Evolutionary conservation across 2,888 invertebrate genomes (phyloP).

Genomic region (Dioctria linearis): DNA sequence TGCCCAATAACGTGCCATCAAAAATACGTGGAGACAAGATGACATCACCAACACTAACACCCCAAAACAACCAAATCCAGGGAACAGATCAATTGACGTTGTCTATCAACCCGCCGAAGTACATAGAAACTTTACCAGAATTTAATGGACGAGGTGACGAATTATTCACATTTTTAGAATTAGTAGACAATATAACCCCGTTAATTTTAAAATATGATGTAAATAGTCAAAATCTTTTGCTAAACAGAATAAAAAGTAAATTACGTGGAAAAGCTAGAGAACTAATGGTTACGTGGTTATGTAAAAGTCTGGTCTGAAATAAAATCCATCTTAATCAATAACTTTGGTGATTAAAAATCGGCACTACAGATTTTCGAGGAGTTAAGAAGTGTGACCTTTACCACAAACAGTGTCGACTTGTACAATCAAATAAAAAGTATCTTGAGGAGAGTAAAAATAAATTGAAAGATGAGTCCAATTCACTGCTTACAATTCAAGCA

Average conservation of each 20-base stretch:
- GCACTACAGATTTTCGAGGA: too few relatives aligned
- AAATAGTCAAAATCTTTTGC: conserved; percentile 3
- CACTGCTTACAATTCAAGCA: too few relatives aligned
- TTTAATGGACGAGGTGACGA: conserved; percentile 45
- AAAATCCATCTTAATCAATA: background rate
- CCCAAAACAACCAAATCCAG: too few relatives aligned
- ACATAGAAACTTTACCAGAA: conserved; percentile 41
- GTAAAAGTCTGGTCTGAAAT: background rate
- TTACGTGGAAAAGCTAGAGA: conserved; percentile 11
- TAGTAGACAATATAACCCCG: conserved; percentile 45
- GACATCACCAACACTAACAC: too few relatives aligned
- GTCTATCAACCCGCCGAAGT: conserved; percentile 47
- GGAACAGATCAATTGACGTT: background rate
- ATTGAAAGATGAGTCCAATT: too few relatives aligned
- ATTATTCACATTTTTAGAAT: conserved; percentile 49
- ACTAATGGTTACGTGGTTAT: too few relatives aligned
- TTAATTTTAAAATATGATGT: conserved; percentile 27
- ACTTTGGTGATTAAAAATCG: background rate
- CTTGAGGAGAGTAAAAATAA: too few relatives aligned
- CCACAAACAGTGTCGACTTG: too few relatives aligned
- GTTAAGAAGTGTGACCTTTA: background rate
- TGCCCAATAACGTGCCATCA: too few relatives aligned
- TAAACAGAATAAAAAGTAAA: background rate
- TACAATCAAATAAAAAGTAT: too few relatives aligned
- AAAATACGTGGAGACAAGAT: too few relatives aligned